Evolutionary conservation across 2,888 invertebrate species (phyloP).

Genomic region (Perizoma affinitatum): DNA sequence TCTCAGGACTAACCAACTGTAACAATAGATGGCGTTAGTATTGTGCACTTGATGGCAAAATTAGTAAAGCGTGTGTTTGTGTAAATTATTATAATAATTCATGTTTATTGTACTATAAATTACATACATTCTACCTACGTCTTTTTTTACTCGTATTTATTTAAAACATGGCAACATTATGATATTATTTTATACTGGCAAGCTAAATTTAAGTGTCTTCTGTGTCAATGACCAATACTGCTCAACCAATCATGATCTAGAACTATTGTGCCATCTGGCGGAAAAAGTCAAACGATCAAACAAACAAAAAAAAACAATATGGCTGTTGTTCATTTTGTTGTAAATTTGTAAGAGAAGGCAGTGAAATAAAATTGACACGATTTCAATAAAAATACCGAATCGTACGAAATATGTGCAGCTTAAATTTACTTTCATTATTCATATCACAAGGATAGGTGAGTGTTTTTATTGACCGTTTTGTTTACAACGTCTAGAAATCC

Average conservation of each 20-base stretch:
- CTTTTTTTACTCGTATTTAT: too few relatives aligned
- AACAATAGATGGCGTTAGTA: too few relatives aligned
- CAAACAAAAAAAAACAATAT: slow-evolving; percentile 66
- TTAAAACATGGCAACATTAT: too few relatives aligned
- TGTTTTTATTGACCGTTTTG: slow-evolving; percentile 47
- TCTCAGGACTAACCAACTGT: too few relatives aligned
- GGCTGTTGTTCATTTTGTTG: slow-evolving; percentile 70
- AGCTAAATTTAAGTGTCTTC: too few relatives aligned
- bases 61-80: too few relatives aligned
- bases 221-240: too few relatives aligned
- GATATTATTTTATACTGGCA: too few relatives aligned
- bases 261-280: slow-evolving; percentile 68
- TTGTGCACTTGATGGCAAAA: too few relatives aligned
- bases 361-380: slow-evolving; percentile 49
- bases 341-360: slow-evolving; percentile 62
- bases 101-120: too few relatives aligned
- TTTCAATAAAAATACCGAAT: slow-evolving; percentile 39
- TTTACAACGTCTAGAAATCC: slow-evolving; percentile 69
- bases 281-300: slow-evolving; percentile 36
- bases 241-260: slow-evolving; percentile 52
- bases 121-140: too few relatives aligned
- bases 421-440: slow-evolving; percentile 11
- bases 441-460: slow-evolving; percentile 52
- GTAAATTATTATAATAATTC: too few relatives aligned
- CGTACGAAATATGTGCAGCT: slow-evolving; percentile 30